These are phyloP conservation scores for Tangachromis dhanisi DNA, from an alignment of 2,113 vertebrate genomes.

Conservation along the genomic window DNA sequence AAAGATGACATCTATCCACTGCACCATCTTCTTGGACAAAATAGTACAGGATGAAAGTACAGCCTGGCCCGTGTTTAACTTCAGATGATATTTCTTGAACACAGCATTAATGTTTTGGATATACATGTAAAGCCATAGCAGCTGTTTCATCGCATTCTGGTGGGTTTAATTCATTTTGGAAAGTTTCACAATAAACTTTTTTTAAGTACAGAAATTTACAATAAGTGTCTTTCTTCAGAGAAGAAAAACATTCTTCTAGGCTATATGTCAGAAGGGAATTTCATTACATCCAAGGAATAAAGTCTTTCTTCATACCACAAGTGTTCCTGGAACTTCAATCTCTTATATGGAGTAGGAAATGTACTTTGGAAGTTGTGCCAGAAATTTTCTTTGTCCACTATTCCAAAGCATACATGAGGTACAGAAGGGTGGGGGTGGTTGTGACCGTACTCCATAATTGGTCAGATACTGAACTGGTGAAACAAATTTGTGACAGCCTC, in stretches of 20 bases:
- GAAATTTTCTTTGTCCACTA: background rate
- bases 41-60: background rate
- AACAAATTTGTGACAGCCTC: fast-evolving
- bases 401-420: fast-evolving
- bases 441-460: fast-evolving
- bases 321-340: background rate
- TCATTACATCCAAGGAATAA: background rate
- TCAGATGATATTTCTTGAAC: background rate
- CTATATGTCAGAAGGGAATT: background rate
- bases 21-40: background rate
- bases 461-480: background rate
- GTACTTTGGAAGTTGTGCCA: background rate
- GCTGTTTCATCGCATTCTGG: fast-evolving
- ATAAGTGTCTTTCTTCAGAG: background rate
- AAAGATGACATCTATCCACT: background rate
- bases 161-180: background rate
- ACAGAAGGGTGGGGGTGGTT: background rate
- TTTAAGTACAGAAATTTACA: background rate
- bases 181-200: background rate
- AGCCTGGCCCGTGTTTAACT: background rate
- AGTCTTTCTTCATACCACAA: background rate
- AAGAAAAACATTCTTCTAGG: fast-evolving
- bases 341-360: background rate
- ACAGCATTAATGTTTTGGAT: background rate
- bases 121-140: background rate